Conservation (phyloP, 1,140 invertebrate genomes). For the Panulirus ornatus region DNA sequence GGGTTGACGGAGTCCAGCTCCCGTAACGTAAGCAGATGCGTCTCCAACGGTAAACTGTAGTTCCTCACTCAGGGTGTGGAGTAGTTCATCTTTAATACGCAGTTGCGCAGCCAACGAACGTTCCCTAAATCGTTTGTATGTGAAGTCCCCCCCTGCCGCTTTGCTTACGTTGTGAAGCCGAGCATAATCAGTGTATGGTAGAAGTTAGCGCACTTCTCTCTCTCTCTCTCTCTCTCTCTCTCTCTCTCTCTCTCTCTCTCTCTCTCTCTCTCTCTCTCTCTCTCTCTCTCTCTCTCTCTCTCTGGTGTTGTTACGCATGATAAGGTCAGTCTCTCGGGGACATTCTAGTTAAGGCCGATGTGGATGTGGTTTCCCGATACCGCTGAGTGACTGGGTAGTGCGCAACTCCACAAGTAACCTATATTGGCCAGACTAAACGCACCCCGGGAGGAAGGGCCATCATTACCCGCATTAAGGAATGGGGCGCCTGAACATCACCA, state of each 20-base stretch:
- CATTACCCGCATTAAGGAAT: background rate
- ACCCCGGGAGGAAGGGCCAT: background rate
- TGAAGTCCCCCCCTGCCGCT: too few relatives aligned
- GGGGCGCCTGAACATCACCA: too few relatives aligned
- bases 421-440: background rate
- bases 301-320: background rate
- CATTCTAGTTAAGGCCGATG: too few relatives aligned
- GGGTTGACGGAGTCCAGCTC: too few relatives aligned
- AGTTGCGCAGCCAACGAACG: background rate
- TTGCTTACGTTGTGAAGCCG: too few relatives aligned
- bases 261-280: conserved; percentile 7
- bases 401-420: too few relatives aligned
- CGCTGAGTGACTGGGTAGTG: too few relatives aligned
- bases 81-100: background rate
- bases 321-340: too few relatives aligned
- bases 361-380: too few relatives aligned
- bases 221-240: conserved; percentile 7
- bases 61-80: background rate
- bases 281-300: conserved; percentile 7
- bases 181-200: background rate
- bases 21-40: background rate
- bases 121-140: too few relatives aligned
- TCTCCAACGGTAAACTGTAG: background rate
- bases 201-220: background rate
- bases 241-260: background rate